Base-by-base conservation (phyloP, 2,797 vertebrate genomes). In the Microcaecilia unicolor region DNA sequence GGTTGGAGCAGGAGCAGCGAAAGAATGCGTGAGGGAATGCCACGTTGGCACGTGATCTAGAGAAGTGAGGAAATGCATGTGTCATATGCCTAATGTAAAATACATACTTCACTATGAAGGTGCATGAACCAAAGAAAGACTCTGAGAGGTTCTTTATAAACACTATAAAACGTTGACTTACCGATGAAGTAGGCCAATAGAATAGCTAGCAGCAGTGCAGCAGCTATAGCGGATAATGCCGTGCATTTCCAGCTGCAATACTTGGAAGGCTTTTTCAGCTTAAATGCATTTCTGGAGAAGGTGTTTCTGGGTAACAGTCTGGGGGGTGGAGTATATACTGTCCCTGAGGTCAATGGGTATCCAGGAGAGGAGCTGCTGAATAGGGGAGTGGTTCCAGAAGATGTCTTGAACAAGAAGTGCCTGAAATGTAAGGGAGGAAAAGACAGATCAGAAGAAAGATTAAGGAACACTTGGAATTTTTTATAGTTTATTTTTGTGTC, bases 181-280 rank as follows among this genome's bases (percentile, higher is more conserved):
- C 92, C 92, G 41, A 96, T 92, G 77, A 96, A 94, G 75, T 96
- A 98, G 1, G 92, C 93, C 53, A 99, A 80, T 34, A 99, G 71
- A 28, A 99, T 84, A 47, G 95, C 93, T 69, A 99, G 76, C 56
- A 98, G 83, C 33, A 91, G 75, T 28, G 95, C 92, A 3, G 92
- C 90, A 5, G 91, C 81, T 12, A 98, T 97, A 58, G 95, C 94
- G 1, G 92, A 90, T 44, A 98, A 80, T 10, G 95, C 94, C 2
- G 95, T 92, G 24, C 95, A 99, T 72, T 97, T 99, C 95, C 95
- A 99, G 84, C 93, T 97, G 74, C 95, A 99, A 77, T 97, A 98
- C 59, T 97, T 97, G 64, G 94, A 96, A 35, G 95, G 93, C 26
- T 98, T 97, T 85, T 99, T 99, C 65, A 99, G 86, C 72, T 98